Conservation (phyloP, 1,140 invertebrate genomes). For the Drosophila prosaltans region DNA sequence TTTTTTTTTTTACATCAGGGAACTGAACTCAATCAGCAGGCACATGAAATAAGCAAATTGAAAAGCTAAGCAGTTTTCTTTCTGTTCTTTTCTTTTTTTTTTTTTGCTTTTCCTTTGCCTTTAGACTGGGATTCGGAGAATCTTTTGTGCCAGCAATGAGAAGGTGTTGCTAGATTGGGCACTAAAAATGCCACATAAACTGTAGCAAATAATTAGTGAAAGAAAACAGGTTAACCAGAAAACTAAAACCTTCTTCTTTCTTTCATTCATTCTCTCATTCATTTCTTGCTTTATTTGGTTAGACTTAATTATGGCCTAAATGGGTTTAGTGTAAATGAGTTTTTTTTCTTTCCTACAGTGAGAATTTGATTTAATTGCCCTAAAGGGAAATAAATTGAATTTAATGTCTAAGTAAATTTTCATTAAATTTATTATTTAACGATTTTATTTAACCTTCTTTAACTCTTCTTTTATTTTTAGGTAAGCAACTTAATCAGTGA, state of each 20-base stretch:
- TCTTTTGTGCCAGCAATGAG: slow-evolving; percentile 6
- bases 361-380: slow-evolving; percentile 22
- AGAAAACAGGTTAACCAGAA: not conserved
- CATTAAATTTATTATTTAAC: slow-evolving; percentile 4
- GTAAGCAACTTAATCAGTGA: slow-evolving; percentile 12
- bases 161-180: slow-evolving; percentile 19
- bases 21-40: slow-evolving; percentile 55
- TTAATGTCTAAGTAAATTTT: slow-evolving; percentile 10
- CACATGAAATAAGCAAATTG: slow-evolving; percentile 60
- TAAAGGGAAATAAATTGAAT: slow-evolving; percentile 1
- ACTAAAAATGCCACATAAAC: slow-evolving; percentile 49
- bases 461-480: slow-evolving; percentile 6
- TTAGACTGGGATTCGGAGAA: not conserved
- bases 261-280: not conserved
- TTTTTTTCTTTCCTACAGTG: not conserved
- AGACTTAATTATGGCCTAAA: slow-evolving; percentile 13
- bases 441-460: not conserved
- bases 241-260: slow-evolving; percentile 9
- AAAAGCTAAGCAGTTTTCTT: slow-evolving; percentile 61
- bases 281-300: not conserved
- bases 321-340: slow-evolving; percentile 14
- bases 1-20: slow-evolving; percentile 17
- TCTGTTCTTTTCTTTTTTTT: slow-evolving; percentile 26
- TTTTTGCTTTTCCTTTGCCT: not conserved
- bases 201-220: slow-evolving; percentile 15